Percentiles rank a stretch among this genome's conserved stretches.
Evolutionary conservation across 2,113 vertebrate genomes (phyloP).

Genomic region (Planiliza haematocheilus): DNA sequence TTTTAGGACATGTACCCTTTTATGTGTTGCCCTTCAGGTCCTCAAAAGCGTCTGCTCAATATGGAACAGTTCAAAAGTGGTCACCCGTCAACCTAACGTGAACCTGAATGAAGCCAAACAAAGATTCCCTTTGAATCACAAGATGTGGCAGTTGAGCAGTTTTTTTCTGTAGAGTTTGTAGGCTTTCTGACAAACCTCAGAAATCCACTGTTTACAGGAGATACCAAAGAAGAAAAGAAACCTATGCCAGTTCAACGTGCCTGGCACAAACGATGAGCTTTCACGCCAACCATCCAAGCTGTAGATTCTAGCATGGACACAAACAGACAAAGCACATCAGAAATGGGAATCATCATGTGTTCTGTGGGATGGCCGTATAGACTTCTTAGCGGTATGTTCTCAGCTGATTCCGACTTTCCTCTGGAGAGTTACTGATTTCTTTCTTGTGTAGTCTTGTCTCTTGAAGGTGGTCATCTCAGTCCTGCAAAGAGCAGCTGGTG

Average conservation of each 20-base stretch:
- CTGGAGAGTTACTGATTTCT: background rate
- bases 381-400: background rate
- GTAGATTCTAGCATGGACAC: background rate
- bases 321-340: constrained; percentile 37
- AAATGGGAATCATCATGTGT: background rate
- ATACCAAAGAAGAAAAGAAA: constrained; percentile 63
- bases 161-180: no score
- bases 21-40: constrained; percentile 15
- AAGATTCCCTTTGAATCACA: constrained; percentile 6
- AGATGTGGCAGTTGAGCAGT: background rate
- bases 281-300: background rate
- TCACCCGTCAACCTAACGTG: background rate
- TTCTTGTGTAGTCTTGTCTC: background rate
- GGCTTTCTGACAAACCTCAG: constrained; percentile 10
- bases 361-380: background rate
- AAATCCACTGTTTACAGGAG: constrained; percentile 25
- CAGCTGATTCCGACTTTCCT: background rate
- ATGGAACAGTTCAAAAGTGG: constrained; percentile 4
- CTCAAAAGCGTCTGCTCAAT: background rate
- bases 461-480: constrained; percentile 4
- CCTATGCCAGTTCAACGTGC: background rate
- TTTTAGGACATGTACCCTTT: constrained; percentile 27
- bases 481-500: background rate
- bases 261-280: background rate
- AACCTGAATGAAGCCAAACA: constrained; percentile 3